Evolutionary conservation across 2,888 invertebrate genomes (phyloP).

Genomic region (Saturnia pavonia): DNA sequence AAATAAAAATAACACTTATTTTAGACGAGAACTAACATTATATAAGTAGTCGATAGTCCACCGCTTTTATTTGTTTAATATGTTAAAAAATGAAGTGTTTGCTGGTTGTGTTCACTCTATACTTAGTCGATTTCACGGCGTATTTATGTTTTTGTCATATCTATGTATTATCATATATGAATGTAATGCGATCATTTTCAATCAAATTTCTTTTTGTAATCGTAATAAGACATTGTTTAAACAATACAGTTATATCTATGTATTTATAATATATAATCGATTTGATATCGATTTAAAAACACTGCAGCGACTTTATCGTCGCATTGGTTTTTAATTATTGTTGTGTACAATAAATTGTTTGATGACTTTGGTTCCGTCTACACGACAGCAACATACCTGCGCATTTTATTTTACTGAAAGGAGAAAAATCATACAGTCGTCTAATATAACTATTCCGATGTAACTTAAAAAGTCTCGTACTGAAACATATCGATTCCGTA

Average conservation of each 20-base stretch:
- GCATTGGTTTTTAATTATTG: neutral
- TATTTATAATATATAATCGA: neutral
- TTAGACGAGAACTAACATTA: neutral
- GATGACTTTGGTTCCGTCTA: neutral
- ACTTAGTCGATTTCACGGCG: constrained; percentile 26
- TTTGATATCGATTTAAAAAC: neutral
- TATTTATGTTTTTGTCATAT: constrained; percentile 18
- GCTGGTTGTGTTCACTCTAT: constrained; percentile 40
- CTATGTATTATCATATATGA: too few species aligned
- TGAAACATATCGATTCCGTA: neutral
- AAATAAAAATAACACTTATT: constrained; percentile 7
- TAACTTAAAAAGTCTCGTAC: too few species aligned
- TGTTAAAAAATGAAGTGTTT: constrained; percentile 15
- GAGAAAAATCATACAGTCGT: too few species aligned
- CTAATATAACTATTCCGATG: too few species aligned
- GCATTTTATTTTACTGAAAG: neutral
- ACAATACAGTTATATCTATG: neutral
- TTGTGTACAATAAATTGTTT: neutral
- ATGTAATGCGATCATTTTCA: constrained; percentile 50
- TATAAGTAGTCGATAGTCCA: constrained; percentile 10
- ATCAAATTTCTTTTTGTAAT: constrained; percentile 37
- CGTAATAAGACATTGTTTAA: neutral
- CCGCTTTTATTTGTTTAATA: constrained; percentile 19
- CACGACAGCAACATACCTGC: neutral
- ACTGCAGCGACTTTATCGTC: too few species aligned